These are phyloP conservation scores for Carpatolechia fugitivella DNA, from an alignment of 2,888 invertebrate genomes.

Conservation along the genomic window DNA sequence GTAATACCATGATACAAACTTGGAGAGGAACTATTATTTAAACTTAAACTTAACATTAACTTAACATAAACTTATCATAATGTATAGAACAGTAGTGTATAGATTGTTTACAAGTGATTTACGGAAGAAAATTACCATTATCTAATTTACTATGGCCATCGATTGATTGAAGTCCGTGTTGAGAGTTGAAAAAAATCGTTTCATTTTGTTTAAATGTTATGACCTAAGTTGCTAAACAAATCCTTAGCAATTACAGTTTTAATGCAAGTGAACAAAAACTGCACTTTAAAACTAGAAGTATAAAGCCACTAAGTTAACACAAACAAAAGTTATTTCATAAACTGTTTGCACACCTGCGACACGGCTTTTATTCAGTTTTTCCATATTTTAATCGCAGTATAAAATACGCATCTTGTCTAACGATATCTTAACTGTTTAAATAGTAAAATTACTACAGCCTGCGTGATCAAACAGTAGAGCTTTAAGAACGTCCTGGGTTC, in stretches of 20 bases:
- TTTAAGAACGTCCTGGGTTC: no score
- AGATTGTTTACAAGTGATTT: neutral
- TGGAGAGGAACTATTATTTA: neutral
- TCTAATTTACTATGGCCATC: no score
- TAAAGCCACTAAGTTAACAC: constrained; percentile 19
- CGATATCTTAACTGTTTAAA: neutral
- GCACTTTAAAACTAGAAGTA: constrained; percentile 5
- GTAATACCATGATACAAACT: no score
- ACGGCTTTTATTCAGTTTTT: constrained; percentile 36
- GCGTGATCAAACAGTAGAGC: no score
- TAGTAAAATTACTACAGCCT: no score
- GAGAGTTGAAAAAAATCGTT: no score
- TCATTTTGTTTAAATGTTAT: no score
- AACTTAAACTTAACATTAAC: neutral
- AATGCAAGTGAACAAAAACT: neutral
- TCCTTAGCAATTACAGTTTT: constrained; percentile 8
- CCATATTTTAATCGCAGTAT: constrained; percentile 27
- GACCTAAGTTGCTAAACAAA: neutral
- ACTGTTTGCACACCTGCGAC: constrained; percentile 34
- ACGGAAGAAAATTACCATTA: no score
- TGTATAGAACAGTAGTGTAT: neutral
- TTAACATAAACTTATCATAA: neutral
- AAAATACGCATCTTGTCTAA: neutral
- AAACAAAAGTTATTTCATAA: constrained; percentile 41
- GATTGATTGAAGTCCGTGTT: no score